A percentile compares a stretch with the other conserved stretches of the same genome.
phyloP scores from a whole-genome alignment of 1,140 invertebrate species.

The Anastatus disparis region DNA sequence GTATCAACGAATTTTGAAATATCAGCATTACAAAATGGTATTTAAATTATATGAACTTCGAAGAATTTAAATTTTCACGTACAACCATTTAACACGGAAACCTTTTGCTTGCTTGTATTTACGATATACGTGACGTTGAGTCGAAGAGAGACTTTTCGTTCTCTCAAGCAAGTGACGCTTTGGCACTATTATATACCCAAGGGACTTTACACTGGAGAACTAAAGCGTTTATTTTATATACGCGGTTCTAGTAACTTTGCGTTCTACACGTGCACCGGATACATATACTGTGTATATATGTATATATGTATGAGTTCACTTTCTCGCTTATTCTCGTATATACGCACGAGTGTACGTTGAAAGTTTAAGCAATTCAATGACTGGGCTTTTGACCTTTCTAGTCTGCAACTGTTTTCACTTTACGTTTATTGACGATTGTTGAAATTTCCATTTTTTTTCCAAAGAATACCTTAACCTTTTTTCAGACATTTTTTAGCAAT shows the following conservation, averaged over 20 bases:
- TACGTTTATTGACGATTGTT: too few relatives aligned
- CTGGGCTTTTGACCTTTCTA: not conserved
- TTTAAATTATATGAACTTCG: too few relatives aligned
- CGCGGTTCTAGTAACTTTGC: not conserved
- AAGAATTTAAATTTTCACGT: too few relatives aligned
- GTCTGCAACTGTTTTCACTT: not conserved
- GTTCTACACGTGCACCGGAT: not conserved
- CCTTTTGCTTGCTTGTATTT: not conserved
- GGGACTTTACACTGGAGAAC: not conserved
- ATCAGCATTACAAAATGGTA: too few relatives aligned
- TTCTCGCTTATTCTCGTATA: too few relatives aligned
- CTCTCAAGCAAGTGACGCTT: not conserved
- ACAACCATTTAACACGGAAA: not conserved
- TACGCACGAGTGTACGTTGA: not conserved
- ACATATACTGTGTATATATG: not conserved
- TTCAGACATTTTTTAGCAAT: too few relatives aligned
- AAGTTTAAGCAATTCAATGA: slow-evolving; percentile 12
- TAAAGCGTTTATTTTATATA: slow-evolving; percentile 16
- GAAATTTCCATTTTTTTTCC: too few relatives aligned
- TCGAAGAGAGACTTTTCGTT: not conserved
- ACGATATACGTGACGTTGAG: slow-evolving; percentile 10
- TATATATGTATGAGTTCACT: not conserved
- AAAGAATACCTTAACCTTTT: too few relatives aligned
- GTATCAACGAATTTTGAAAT: too few relatives aligned
- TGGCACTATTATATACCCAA: not conserved